Evolutionary conservation across 2,797 vertebrate genomes (phyloP), one percentile per base, ranked within the genome.

Genomic region (Leptodactylus fallax): DNA sequence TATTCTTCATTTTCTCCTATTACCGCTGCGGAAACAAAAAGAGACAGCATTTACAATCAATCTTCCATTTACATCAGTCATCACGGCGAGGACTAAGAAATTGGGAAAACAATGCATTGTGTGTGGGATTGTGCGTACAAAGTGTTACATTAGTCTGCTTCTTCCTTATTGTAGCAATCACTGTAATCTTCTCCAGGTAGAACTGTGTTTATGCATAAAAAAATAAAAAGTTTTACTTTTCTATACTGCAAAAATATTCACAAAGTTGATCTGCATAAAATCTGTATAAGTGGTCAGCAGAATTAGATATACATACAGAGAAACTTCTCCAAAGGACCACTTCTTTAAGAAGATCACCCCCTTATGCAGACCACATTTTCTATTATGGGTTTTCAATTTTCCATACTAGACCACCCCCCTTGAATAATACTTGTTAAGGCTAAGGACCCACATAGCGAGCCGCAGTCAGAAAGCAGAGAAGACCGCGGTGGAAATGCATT

Each of bases 51-150:
- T 83, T 86, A 53, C 74, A 83, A 79, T 89, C 84, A 89, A 83
- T 86, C 88, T 83, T 82, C 53, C 81, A 86, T 89, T 86, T 83
- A 87, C 82, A 86, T 86, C 63, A 79, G 80, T 69, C 83, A 81
- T 84, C 81, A 49, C 13, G 67, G 65, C 13, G 4, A 81, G 67
- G 80, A 71, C 21, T 23, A 27, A 58, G 79, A 27, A 14, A 74
- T 77, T 56, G 10, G 49, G 60, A 82, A 82, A 86, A 65, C 16
- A 82, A 69, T 67, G 71, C 56, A 6, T 23, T 51, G 71, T 21
- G 11, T 3, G 36, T 74, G 19, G 19, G 19, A 74, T 74, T 49
- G 23, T 49, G 21, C 16, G 71, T 49, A 14, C 19, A n/a, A n/a
- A 6, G 0, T 21, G 3, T 72, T 19, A 74, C 71, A 12, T 13